Percentiles rank a stretch among this genome's conserved stretches.
These are phyloP conservation scores for Zygaena filipendulae DNA, from an alignment of 2,888 invertebrate species.

Conservation along the genomic window DNA sequence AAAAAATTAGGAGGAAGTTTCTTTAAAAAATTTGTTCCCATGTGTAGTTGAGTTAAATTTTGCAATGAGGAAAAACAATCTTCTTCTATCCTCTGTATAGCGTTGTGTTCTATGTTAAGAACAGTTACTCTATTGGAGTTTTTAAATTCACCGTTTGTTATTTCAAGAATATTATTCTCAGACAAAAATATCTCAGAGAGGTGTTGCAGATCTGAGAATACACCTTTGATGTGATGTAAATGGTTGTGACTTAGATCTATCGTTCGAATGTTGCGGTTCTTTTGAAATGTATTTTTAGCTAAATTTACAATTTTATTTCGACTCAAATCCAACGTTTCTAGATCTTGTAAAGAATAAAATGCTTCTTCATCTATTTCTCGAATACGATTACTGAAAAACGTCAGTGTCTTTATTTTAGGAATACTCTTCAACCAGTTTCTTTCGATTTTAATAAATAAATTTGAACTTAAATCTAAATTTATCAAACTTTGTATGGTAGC, in stretches of 20 bases:
- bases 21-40: slow-evolving; percentile 88
- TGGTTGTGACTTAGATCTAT: slow-evolving; percentile 92
- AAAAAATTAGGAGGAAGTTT: slow-evolving; percentile 82
- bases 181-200: slow-evolving; percentile 86
- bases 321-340: slow-evolving; percentile 88
- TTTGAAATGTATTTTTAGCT: slow-evolving; percentile 78
- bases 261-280: slow-evolving; percentile 80
- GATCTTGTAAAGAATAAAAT: slow-evolving; percentile 76
- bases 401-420: slow-evolving; percentile 81
- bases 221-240: slow-evolving; percentile 84
- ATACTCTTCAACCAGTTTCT: slow-evolving; percentile 83
- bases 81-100: slow-evolving; percentile 79
- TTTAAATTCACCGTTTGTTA: slow-evolving; percentile 82
- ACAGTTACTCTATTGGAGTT: slow-evolving; percentile 81
- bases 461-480: slow-evolving; percentile 87
- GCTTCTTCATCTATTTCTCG: slow-evolving; percentile 80
- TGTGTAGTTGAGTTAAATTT: slow-evolving; percentile 84
- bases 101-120: slow-evolving; percentile 88
- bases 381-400: slow-evolving; percentile 87
- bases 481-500: slow-evolving; percentile 76
- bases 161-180: slow-evolving; percentile 89
- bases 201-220: slow-evolving; percentile 83
- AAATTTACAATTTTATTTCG: slow-evolving; percentile 86
- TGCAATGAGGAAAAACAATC: slow-evolving; percentile 81
- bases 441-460: slow-evolving; percentile 81